Conservation (phyloP, 2,888 invertebrate species). For the Cheiracanthium punctorium region DNA sequence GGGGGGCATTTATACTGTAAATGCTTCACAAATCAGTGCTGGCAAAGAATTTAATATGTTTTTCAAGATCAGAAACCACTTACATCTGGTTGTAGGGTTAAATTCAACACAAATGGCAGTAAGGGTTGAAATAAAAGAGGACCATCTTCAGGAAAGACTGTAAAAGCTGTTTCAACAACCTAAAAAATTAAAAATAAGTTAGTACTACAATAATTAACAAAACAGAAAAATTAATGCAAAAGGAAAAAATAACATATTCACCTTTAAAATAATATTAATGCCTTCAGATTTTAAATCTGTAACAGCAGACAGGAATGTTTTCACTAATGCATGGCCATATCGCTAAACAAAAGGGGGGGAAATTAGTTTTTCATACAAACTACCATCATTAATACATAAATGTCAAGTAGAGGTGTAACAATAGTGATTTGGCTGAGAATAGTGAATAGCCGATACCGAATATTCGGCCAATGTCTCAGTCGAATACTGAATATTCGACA, state of each 20-base stretch:
- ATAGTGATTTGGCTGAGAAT: no score
- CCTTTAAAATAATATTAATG: conserved; percentile 83
- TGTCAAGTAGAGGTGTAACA: no score
- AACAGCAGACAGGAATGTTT: conserved; percentile 83
- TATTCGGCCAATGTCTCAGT: no score
- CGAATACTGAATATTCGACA: no score
- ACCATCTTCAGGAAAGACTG: conserved; percentile 84
- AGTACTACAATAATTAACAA: not conserved
- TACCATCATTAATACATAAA: no score
- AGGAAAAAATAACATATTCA: conserved; percentile 60
- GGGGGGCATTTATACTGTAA: no score
- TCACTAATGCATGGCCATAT: conserved; percentile 83
- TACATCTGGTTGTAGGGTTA: conserved; percentile 74
- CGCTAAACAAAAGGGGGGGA: conserved; percentile 79
- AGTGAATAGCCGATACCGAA: no score
- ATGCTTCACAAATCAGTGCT: no score
- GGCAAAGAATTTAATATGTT: no score
- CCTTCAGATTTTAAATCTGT: conserved; percentile 87
- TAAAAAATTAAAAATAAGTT: conserved; percentile 63
- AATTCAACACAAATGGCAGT: conserved; percentile 79
- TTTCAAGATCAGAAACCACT: no score
- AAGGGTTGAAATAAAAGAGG: conserved; percentile 82
- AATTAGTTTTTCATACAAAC: no score
- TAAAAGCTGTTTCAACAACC: conserved; percentile 85
- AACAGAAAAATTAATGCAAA: not conserved